Conservation (phyloP, 2,797 vertebrate genomes). For the Onychomys arenicola region DNA sequence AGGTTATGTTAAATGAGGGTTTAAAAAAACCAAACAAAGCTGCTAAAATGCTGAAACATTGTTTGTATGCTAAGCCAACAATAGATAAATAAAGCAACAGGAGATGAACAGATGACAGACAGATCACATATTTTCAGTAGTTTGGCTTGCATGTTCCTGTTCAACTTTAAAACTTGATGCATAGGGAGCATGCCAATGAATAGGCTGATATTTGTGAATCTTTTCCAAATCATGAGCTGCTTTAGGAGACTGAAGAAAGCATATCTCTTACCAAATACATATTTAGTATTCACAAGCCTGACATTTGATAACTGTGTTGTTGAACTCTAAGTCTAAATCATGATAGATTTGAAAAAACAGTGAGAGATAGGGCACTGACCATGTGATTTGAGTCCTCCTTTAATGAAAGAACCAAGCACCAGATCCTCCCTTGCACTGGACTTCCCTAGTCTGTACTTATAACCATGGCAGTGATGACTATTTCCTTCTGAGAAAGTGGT, state of each 20-base stretch:
- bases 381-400: background rate
- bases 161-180: constrained; percentile 20
- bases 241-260: constrained; percentile 23
- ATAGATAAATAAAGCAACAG: background rate
- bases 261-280: background rate
- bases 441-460: background rate
- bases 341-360: background rate
- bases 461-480: background rate
- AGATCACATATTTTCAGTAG: background rate
- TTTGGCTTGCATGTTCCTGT: background rate
- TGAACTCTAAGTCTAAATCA: background rate
- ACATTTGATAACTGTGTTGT: background rate
- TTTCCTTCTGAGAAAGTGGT: constrained; percentile 42
- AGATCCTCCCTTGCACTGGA: accelerated
- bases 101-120: background rate
- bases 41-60: background rate
- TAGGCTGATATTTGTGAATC: background rate
- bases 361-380: accelerated
- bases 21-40: background rate
- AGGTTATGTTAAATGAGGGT: background rate
- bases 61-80: background rate
- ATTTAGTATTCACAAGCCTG: constrained; percentile 2
- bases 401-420: background rate
- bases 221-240: background rate
- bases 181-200: background rate